A percentile compares a stretch with the other conserved stretches of the same genome.
Evolutionary conservation across 2,888 invertebrate species (phyloP).

Genomic region (Phortica okadai): DNA sequence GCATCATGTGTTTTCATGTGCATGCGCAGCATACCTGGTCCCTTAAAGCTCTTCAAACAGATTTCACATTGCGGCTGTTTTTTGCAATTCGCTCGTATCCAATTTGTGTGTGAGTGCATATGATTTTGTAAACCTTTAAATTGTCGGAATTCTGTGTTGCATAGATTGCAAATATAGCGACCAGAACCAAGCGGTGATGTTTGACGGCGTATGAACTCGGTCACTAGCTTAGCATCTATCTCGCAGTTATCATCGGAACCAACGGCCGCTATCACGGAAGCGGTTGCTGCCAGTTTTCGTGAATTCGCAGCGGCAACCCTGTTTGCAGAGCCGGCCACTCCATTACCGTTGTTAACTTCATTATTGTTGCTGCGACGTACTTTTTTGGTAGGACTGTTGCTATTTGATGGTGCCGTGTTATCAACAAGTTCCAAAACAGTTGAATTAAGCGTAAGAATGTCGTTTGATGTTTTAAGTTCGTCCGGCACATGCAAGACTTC

Average conservation of each 20-base stretch:
- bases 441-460: background rate
- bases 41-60: slow-evolving; percentile 81
- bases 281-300: slow-evolving; percentile 70
- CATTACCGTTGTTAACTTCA: slow-evolving; percentile 30
- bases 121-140: slow-evolving; percentile 81
- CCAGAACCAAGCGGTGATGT: slow-evolving; percentile 80
- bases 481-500: slow-evolving; percentile 48
- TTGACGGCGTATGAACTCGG: slow-evolving; percentile 76
- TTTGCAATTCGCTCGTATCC: slow-evolving; percentile 82
- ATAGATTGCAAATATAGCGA: slow-evolving; percentile 80
- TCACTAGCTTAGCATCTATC: slow-evolving; percentile 71
- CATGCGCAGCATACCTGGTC: slow-evolving; percentile 82
- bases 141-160: slow-evolving; percentile 81
- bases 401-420: background rate
- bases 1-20: slow-evolving; percentile 82
- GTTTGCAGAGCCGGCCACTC: slow-evolving; percentile 45
- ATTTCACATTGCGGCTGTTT: slow-evolving; percentile 81
- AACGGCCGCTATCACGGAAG: slow-evolving; percentile 69
- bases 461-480: background rate
- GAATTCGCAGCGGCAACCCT: slow-evolving; percentile 59
- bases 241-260: slow-evolving; percentile 71
- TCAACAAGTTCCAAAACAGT: background rate
- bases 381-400: slow-evolving; percentile 52
- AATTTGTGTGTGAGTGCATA: slow-evolving; percentile 81
- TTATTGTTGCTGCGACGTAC: slow-evolving; percentile 48